Evolutionary conservation across 2,888 invertebrate genomes (phyloP).

Genomic region (Trisateles emortualis): DNA sequence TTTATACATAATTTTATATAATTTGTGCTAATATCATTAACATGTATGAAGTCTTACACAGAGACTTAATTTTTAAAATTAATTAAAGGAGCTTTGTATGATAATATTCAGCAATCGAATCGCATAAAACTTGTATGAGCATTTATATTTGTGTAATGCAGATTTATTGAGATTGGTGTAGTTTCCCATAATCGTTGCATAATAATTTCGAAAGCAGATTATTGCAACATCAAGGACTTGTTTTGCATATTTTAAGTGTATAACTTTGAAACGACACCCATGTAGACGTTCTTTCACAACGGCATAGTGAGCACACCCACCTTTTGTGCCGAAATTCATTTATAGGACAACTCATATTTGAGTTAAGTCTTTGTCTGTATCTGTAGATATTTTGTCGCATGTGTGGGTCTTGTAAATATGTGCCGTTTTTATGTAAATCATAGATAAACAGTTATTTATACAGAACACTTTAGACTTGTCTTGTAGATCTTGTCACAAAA

Average conservation of each 20-base stretch:
- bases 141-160: conserved; percentile 9
- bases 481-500: no score
- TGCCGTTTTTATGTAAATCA: neutral
- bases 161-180: conserved; percentile 1
- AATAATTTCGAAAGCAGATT: conserved; percentile 13
- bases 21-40: no score
- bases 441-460: neutral
- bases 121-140: neutral
- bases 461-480: no score
- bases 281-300: conserved; percentile 3
- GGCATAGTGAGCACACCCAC: neutral
- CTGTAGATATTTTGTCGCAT: neutral
- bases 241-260: conserved; percentile 1
- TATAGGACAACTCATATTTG: neutral
- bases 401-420: neutral
- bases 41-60: no score
- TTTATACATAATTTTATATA: no score
- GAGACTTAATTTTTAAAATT: no score
- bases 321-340: neutral
- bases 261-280: neutral
- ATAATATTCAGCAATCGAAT: neutral
- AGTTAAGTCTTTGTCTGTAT: neutral
- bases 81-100: no score
- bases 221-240: conserved; percentile 4
- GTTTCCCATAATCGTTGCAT: conserved; percentile 1